A percentile compares a stretch with the other conserved stretches of the same genome.
phyloP scores from a whole-genome alignment of 2,888 invertebrate genomes.

The Scrobipalpa costella region DNA sequence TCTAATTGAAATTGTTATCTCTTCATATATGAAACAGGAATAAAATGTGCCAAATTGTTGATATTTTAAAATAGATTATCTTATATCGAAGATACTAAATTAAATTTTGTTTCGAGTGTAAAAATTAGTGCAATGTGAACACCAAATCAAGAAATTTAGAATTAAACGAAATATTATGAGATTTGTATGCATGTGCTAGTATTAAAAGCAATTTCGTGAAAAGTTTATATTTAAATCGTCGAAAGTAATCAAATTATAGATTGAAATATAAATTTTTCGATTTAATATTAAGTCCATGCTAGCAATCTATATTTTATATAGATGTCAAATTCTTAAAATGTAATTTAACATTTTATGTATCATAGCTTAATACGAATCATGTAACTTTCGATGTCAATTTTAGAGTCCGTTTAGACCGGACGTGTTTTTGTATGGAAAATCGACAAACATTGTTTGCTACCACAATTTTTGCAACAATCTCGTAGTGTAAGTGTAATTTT shows the following conservation, averaged over 20 bases:
- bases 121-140: slow-evolving; percentile 66
- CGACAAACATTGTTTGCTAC: slow-evolving; percentile 60
- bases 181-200: slow-evolving; percentile 42
- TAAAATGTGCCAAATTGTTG: slow-evolving; percentile 76
- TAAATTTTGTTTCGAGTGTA: slow-evolving; percentile 46
- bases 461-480: slow-evolving; percentile 73
- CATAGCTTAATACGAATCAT: slow-evolving; percentile 73
- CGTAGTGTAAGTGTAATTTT: slow-evolving; percentile 59
- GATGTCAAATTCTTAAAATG: slow-evolving; percentile 69
- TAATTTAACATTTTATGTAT: slow-evolving; percentile 62
- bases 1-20: slow-evolving; percentile 20
- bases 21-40: slow-evolving; percentile 56
- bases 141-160: slow-evolving; percentile 64
- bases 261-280: slow-evolving; percentile 28
- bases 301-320: slow-evolving; percentile 70
- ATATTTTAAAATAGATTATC: slow-evolving; percentile 62
- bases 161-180: slow-evolving; percentile 41
- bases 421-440: slow-evolving; percentile 26
- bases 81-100: slow-evolving; percentile 53
- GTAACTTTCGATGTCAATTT: slow-evolving; percentile 80
- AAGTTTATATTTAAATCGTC: slow-evolving; percentile 33
- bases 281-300: slow-evolving; percentile 30
- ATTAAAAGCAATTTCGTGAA: slow-evolving; percentile 36
- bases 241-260: slow-evolving; percentile 26
- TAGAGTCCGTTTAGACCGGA: slow-evolving; percentile 49